Evolutionary conservation across 2,113 vertebrate species (phyloP).

Genomic region (Caloenas nicobarica): DNA sequence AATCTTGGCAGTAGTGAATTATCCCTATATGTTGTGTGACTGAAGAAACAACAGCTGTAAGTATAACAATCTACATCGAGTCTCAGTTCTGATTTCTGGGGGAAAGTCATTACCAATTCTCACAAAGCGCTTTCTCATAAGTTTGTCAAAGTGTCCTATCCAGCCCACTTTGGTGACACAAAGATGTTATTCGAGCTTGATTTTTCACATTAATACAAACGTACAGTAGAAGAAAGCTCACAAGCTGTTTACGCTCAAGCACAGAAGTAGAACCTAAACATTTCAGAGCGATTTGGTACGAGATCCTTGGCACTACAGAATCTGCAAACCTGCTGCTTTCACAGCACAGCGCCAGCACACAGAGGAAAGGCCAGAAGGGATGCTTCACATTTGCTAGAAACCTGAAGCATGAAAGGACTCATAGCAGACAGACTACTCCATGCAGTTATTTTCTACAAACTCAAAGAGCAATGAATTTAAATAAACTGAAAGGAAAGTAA

Average conservation of each 20-base stretch:
- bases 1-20: not conserved
- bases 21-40: not conserved
- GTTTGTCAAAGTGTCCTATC: not conserved
- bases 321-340: not conserved
- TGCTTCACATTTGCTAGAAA: not conserved
- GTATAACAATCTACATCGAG: not conserved
- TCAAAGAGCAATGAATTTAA: not conserved
- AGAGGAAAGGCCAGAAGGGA: not conserved
- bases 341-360: not conserved
- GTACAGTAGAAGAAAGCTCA: not conserved
- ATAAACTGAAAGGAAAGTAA: not conserved
- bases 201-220: not conserved
- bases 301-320: not conserved
- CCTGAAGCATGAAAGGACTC: not conserved
- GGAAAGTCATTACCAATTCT: not conserved
- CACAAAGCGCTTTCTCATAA: not conserved
- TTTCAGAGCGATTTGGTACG: not conserved
- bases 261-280: not conserved
- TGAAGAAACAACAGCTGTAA: not conserved
- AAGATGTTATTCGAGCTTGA: not conserved
- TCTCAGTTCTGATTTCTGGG: not conserved
- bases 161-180: not conserved
- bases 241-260: not conserved
- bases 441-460: not conserved
- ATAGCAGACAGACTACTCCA: not conserved